phyloP scores from a whole-genome alignment of 2,888 invertebrate species.

The Hemithea aestivaria region DNA sequence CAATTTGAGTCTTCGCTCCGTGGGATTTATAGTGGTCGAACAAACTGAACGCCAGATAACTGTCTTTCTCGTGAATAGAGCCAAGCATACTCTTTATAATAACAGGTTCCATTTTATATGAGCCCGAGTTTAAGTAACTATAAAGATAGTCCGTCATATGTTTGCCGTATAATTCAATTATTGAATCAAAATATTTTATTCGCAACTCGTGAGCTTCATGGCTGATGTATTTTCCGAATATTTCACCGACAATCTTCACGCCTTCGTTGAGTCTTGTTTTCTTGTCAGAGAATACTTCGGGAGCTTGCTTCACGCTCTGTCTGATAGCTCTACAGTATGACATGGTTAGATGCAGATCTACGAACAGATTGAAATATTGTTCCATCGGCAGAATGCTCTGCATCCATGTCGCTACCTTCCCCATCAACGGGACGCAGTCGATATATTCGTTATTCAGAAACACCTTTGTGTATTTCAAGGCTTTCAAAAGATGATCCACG shows the following conservation, averaged over 20 bases:
- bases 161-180: constrained; percentile 37
- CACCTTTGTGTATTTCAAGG: constrained; percentile 40
- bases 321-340: constrained; percentile 47
- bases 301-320: constrained; percentile 34
- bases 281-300: constrained; percentile 36
- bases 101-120: background rate
- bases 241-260: constrained; percentile 38
- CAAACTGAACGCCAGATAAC: too few relatives aligned
- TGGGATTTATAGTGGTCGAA: too few relatives aligned
- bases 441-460: constrained; percentile 40
- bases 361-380: constrained; percentile 37
- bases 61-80: too few relatives aligned
- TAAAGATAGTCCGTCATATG: constrained; percentile 26
- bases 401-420: constrained; percentile 37
- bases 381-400: constrained; percentile 40
- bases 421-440: constrained; percentile 41
- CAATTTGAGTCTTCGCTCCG: background rate
- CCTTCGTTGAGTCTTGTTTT: constrained; percentile 32
- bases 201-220: constrained; percentile 38
- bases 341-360: constrained; percentile 45
- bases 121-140: background rate
- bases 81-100: constrained; percentile 2
- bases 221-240: constrained; percentile 43
- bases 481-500: constrained; percentile 31
- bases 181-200: constrained; percentile 40